phyloP scores from a whole-genome alignment of 2,888 invertebrate genomes.

The Dolichomitus sp. region DNA sequence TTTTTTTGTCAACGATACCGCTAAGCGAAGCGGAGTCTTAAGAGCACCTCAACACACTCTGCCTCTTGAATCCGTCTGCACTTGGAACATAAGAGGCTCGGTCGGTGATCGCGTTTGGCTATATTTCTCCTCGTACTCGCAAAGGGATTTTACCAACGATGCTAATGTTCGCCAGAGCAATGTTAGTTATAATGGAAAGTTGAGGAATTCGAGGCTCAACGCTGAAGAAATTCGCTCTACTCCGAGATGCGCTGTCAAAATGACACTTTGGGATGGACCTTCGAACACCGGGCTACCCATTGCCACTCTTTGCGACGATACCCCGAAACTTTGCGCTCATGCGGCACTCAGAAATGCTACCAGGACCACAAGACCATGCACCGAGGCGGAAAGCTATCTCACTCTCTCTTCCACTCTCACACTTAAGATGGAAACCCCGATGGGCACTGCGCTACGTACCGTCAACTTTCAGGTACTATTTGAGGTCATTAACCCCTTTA shows the following conservation, averaged over 20 bases:
- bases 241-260: constrained; percentile 77
- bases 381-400: constrained; percentile 93
- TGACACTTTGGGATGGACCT: constrained; percentile 83
- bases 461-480: constrained; percentile 84
- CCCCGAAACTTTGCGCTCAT: constrained; percentile 94
- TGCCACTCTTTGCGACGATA: constrained; percentile 87
- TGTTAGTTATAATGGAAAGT: constrained; percentile 72
- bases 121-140: constrained; percentile 94
- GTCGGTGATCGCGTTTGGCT: constrained; percentile 94
- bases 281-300: constrained; percentile 79
- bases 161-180: constrained; percentile 83
- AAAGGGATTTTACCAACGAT: constrained; percentile 90
- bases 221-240: background rate
- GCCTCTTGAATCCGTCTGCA: constrained; percentile 95
- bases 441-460: constrained; percentile 93
- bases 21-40: constrained; percentile 91
- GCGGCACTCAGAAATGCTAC: constrained; percentile 91
- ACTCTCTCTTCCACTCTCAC: constrained; percentile 86
- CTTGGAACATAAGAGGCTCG: constrained; percentile 94
- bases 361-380: constrained; percentile 93
- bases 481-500: background rate
- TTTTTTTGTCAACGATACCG: constrained; percentile 86
- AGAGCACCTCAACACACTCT: constrained; percentile 94
- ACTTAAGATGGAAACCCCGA: constrained; percentile 80
- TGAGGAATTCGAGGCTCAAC: constrained; percentile 35